phyloP scores from a whole-genome alignment of 37 sponge, comb jelly and placozoan species.

The Spongia lamella region DNA sequence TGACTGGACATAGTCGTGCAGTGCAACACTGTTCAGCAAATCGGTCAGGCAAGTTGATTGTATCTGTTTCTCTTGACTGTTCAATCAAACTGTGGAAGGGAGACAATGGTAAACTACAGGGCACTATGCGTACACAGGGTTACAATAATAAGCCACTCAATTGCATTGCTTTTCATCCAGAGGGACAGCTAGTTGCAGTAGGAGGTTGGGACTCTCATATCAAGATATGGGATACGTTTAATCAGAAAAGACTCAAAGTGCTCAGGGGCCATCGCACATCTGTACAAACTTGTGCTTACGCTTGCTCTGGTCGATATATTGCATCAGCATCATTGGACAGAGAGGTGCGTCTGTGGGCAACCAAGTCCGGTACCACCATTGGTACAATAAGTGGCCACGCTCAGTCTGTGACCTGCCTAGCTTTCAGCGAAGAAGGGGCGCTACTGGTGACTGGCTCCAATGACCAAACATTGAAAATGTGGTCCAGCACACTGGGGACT shows the following conservation, averaged over 20 bases:
- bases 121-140: slow-evolving; percentile 29
- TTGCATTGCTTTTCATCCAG: slow-evolving; percentile 89
- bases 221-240: slow-evolving; percentile 88
- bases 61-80: slow-evolving; percentile 83
- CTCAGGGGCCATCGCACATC: slow-evolving; percentile 86
- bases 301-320: slow-evolving; percentile 81
- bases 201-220: slow-evolving; percentile 87
- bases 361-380: slow-evolving; percentile 64
- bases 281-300: slow-evolving; percentile 81
- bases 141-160: slow-evolving; percentile 74
- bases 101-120: slow-evolving; percentile 39
- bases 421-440: slow-evolving; percentile 79
- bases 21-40: slow-evolving; percentile 65
- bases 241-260: slow-evolving; percentile 71
- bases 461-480: slow-evolving; percentile 81
- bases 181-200: slow-evolving; percentile 77
- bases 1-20: slow-evolving; percentile 70
- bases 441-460: slow-evolving; percentile 81
- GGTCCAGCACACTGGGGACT: slow-evolving; percentile 76
- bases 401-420: slow-evolving; percentile 65
- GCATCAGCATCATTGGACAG: slow-evolving; percentile 88
- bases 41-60: slow-evolving; percentile 57
- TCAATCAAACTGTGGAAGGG: slow-evolving; percentile 73
- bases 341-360: slow-evolving; percentile 86
- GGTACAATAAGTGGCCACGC: slow-evolving; percentile 81